Conservation (phyloP, 2,888 invertebrate genomes). For the Dynastes grantii region DNA sequence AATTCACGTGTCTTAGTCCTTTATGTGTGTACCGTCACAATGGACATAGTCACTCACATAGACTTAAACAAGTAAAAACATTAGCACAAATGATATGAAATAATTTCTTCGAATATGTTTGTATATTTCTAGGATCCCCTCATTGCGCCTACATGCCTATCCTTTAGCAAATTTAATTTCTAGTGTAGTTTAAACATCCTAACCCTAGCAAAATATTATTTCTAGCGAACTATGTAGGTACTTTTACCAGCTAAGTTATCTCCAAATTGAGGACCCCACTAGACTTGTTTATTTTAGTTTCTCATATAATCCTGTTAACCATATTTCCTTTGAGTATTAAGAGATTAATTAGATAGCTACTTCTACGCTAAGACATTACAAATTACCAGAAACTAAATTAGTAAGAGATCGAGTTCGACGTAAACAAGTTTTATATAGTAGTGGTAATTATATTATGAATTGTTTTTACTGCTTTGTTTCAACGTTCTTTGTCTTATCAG, state of each 20-base stretch:
- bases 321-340: slow-evolving; percentile 15
- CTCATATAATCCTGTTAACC: slow-evolving; percentile 22
- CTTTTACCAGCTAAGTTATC: background rate
- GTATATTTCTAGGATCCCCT: background rate
- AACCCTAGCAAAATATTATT: slow-evolving; percentile 14
- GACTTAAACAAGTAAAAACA: too few relatives aligned
- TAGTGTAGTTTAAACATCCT: slow-evolving; percentile 11
- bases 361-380: too few relatives aligned
- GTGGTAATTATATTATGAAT: too few relatives aligned
- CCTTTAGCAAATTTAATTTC: background rate
- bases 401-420: too few relatives aligned
- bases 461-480: too few relatives aligned
- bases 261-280: background rate
- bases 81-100: too few relatives aligned
- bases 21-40: too few relatives aligned
- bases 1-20: too few relatives aligned
- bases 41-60: too few relatives aligned
- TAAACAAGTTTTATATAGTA: too few relatives aligned
- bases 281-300: slow-evolving; percentile 30
- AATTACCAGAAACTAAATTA: background rate
- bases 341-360: background rate
- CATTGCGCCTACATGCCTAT: background rate
- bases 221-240: background rate
- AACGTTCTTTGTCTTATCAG: too few relatives aligned
- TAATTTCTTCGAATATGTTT: background rate